Evolutionary conservation across 2,888 invertebrate species (phyloP), one percentile per base, ranked within the genome.

Genomic region (Noctua janthina): DNA sequence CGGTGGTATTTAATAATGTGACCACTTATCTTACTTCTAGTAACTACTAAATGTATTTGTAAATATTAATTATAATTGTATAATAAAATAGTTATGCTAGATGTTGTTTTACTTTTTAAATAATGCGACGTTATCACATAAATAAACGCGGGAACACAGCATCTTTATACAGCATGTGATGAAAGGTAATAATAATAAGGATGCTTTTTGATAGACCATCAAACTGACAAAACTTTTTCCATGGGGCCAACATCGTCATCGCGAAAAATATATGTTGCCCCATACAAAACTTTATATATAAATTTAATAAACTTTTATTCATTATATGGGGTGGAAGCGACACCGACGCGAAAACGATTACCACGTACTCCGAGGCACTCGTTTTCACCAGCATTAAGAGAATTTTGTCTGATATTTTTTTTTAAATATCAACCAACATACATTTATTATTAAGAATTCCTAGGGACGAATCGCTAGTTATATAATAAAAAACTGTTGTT

Each of bases 31-130:
- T 67, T 75, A 71, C 67, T 76, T 78, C 51, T 82, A 80, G 74
- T 83, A 64, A 29, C 8, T 69, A 78, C 51, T 83, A 78, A 81
- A 70, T 76, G 70, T 80, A 80, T 80, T 90, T 89, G 89, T 90
- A 90, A 88, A 90, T 90, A 90, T 85, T 87, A 88, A 82, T 84
- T 87, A 67, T 90, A 89, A 79, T 74, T 88, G 84, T 87, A 85
- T 84, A 88, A 82, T 88, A 90, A 89, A 88, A 77, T 78, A 78
- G 56, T 81, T 76, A 54, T 56, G 6, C 35, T 79, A 83, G n/a
- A 64, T 43, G 23, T 56, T 66, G 79, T 84, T 78, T 84, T 62
- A 51, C 62, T 84, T 68, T 46, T 68, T 29, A 10, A 35, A 20
- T 59, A 51, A 64, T 46, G 35, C 35, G 43, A 29, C 5, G 17